Conservation (phyloP, 2,113 vertebrate species). For the Argyrosomus japonicus region DNA sequence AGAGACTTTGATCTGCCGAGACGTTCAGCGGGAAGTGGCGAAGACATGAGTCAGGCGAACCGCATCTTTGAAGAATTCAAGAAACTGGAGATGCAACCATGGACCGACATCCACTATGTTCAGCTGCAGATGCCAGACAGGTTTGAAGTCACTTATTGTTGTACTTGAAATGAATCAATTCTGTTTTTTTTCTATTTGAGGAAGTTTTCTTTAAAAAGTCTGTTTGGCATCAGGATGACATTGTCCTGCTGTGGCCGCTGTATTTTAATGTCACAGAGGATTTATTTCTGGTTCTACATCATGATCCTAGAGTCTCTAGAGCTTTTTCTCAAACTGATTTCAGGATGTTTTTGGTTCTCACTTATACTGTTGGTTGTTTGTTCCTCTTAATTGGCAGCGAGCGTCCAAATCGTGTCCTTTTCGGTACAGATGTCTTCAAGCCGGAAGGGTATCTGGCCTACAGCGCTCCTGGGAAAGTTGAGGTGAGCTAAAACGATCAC, state of each 20-base stretch:
- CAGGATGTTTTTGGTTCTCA: not conserved
- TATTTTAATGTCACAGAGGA: too few species aligned
- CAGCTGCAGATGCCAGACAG: slow-evolving; percentile 84
- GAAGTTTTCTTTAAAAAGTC: not conserved
- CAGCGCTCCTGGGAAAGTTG: slow-evolving; percentile 76
- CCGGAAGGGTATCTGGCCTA: slow-evolving; percentile 88
- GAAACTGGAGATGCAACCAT: slow-evolving; percentile 81
- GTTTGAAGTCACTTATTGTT: slow-evolving; percentile 58
- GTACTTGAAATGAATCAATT: not conserved
- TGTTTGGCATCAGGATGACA: not conserved
- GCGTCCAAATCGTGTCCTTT: slow-evolving; percentile 67
- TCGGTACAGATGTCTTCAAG: slow-evolving; percentile 50
- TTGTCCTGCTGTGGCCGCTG: not conserved
- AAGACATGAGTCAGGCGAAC: slow-evolving; percentile 76
- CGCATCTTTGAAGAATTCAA: slow-evolving; percentile 78
- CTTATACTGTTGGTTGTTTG: too few species aligned
- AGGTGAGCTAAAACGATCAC: slow-evolving; percentile 76
- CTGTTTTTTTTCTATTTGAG: not conserved
- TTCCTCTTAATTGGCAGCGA: slow-evolving; percentile 47
- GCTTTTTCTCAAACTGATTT: not conserved
- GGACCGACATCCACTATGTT: slow-evolving; percentile 88
- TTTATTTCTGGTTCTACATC: too few species aligned
- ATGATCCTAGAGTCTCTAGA: too few species aligned
- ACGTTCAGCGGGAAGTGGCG: slow-evolving; percentile 85
- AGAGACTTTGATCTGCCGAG: slow-evolving; percentile 46